Percentiles rank a stretch among this genome's conserved stretches.
Evolutionary conservation across 2,113 vertebrate genomes (phyloP).

Genomic region (Pycnonotus jocosus): DNA sequence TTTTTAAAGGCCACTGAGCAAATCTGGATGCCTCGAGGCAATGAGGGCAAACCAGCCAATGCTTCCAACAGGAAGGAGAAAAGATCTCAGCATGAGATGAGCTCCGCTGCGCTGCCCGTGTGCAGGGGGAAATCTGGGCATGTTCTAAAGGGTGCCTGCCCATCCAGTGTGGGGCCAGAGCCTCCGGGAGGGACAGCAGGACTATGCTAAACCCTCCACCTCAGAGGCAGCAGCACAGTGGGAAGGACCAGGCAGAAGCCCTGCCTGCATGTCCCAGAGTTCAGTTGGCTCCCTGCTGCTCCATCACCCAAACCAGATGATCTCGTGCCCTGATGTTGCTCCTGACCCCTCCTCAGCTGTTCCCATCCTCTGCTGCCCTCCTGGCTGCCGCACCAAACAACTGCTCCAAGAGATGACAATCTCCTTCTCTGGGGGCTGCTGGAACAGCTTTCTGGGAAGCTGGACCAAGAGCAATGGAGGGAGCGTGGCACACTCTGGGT

Average conservation of each 20-base stretch:
- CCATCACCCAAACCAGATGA: not conserved
- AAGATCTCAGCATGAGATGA: not conserved
- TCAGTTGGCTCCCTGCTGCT: not conserved
- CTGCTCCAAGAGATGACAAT: not conserved
- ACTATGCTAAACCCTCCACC: not conserved
- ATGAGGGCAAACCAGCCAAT: not conserved
- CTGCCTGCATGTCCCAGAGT: not conserved
- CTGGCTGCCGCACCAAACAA: not conserved
- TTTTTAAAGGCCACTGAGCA: constrained; percentile 62
- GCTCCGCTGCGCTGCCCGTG: fast-evolving
- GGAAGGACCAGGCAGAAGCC: not conserved
- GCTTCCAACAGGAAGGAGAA: not conserved
- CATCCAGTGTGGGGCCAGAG: fast-evolving
- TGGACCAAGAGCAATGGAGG: not conserved
- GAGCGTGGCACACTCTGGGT: fast-evolving
- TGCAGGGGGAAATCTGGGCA: not conserved
- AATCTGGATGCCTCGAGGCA: constrained; percentile 64
- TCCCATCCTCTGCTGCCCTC: not conserved
- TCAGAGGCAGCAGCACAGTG: not conserved
- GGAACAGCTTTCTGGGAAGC: not conserved
- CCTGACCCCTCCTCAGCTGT: not conserved
- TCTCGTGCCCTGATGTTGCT: fast-evolving
- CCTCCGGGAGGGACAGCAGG: not conserved
- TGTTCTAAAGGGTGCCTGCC: not conserved
- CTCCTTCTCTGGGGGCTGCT: not conserved